Percentiles rank a stretch among this genome's conserved stretches.
These are phyloP conservation scores for Drosophila nasuta DNA, from an alignment of 1,140 invertebrate species.

Conservation along the genomic window DNA sequence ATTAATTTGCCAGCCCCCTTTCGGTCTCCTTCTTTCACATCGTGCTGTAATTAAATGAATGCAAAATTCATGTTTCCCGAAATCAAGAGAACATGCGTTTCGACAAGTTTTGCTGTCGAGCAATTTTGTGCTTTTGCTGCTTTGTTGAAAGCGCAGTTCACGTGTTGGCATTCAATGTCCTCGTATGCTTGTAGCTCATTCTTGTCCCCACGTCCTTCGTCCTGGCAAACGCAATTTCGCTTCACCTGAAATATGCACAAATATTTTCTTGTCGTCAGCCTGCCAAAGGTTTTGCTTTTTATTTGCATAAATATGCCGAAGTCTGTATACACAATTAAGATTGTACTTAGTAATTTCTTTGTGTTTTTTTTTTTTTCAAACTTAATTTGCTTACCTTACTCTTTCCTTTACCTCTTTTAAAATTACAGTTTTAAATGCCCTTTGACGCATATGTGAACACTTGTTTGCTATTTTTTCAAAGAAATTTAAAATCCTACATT, in stretches of 20 bases:
- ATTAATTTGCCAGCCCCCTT: conserved; percentile 59
- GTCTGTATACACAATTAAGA: conserved; percentile 65
- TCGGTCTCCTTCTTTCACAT: background rate
- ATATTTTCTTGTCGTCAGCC: conserved; percentile 48
- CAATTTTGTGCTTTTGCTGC: conserved; percentile 48
- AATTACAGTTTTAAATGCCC: conserved; percentile 28
- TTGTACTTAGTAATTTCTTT: conserved; percentile 39
- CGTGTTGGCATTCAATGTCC: conserved; percentile 71
- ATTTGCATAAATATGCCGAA: conserved; percentile 75
- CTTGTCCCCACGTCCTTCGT: background rate
- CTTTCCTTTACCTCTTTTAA: background rate
- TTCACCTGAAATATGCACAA: conserved; percentile 47
- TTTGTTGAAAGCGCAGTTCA: conserved; percentile 34
- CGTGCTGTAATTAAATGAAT: conserved; percentile 76
- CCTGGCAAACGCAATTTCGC: conserved; percentile 43
- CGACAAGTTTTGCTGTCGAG: conserved; percentile 69
- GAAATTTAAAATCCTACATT: conserved; percentile 7
- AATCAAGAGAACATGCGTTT: conserved; percentile 75
- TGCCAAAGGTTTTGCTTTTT: conserved; percentile 58
- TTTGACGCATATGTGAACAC: conserved; percentile 4
- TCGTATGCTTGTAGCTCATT: background rate
- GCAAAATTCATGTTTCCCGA: conserved; percentile 76
- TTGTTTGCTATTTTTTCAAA: background rate
- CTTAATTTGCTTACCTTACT: conserved; percentile 34
- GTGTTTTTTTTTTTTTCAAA: background rate